Base-by-base conservation (phyloP, 2,113 vertebrate genomes). In the Oplegnathus fasciatus region DNA sequence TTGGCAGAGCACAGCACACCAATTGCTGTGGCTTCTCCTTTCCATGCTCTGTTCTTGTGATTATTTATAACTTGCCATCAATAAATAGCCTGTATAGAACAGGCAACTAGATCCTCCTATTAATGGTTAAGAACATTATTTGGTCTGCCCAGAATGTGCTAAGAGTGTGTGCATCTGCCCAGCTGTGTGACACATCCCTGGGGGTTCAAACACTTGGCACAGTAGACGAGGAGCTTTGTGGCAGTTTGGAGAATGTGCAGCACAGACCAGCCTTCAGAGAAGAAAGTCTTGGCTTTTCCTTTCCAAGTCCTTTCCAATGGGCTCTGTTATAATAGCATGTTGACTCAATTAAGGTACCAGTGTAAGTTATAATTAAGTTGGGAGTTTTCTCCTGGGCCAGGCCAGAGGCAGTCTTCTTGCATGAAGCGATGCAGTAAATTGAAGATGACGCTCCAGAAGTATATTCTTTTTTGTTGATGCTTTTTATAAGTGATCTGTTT, bases 281-380 rank as follows among this genome's bases (percentile, higher is more conserved):
- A 75, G 32, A 84, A 89, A 79, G 58, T 60, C 30, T 86, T 79
- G 46, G 80, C 78, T 74, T 85, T 90, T 66, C 40, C 26, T 81
- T 83, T 66, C 30, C 30, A 73, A 61, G 60, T 86, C 42, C 64
- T 81, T 69, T 85, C 67, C 61, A 57, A 50, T 14, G 37, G 83
- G 46, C 80, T 85, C 58, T 55, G 78, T 15, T 88, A 65, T 85
- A 83, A 44, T 80, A 32, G 74, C 92, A 93, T 89, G 81, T 85
- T 91, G 85, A 87, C 84, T 92, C 69, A 78, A 90, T 94, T 92
- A 91, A 92, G 84, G 90, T 86, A 88, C 83, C 85, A 78, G 64
- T 46, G 40, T 82, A 90, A 78, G 90, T 84, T 90, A 67, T 90
- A 89, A 93, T 94, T 89, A 92, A 87, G 80, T 86, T 84, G 83